Evolutionary conservation across 2,113 vertebrate genomes (phyloP), one percentile per base, ranked within the genome.

Genomic region (Lophotis ruficrista): DNA sequence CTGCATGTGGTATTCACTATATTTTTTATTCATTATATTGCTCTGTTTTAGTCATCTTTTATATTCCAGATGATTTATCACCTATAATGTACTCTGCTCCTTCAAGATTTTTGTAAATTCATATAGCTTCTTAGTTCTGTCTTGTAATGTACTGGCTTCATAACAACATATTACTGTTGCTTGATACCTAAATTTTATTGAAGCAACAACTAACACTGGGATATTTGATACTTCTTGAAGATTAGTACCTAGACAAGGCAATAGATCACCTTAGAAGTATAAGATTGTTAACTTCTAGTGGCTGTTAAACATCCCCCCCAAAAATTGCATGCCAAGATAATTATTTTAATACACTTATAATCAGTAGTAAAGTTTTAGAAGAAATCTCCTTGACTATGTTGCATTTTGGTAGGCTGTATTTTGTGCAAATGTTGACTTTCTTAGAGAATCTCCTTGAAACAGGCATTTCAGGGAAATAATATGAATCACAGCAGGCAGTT

Each of bases 101-200:
- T 60, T 93, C 82, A 89, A 89, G 47, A 57, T 53, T 93, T 96
- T 87, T 53, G 27, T 20, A 57, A 80, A 78, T 96, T 93, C 83
- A 30, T 80, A 54, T 7, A 2, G 2, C 28, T 57, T 65, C 33
- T 83, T 83, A 72, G 27, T 33, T 78, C 1, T 87, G 50, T 33
- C 82, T 60, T 54, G 28, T n/a, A 85, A 87, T 41, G 43, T 43
- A 50, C 11, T 38, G 9, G 3, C 23, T 72, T 62, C 35, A 53
- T 57, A 83, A 33, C 33, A 90, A 37, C 9, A n/a, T 43, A 17
- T 19, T 62, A 16, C 22, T 73, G n/a, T 69, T 96, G 53, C n/a
- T 85, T 62, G 13, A 73, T 50, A 70, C 4, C 2, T 28, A 77
- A 35, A 75, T 94, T 88, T 93, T 93, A 94, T 78, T 93, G 62